Base-by-base conservation (phyloP, 1,140 invertebrate genomes). In the Bicyclus anynana region DNA sequence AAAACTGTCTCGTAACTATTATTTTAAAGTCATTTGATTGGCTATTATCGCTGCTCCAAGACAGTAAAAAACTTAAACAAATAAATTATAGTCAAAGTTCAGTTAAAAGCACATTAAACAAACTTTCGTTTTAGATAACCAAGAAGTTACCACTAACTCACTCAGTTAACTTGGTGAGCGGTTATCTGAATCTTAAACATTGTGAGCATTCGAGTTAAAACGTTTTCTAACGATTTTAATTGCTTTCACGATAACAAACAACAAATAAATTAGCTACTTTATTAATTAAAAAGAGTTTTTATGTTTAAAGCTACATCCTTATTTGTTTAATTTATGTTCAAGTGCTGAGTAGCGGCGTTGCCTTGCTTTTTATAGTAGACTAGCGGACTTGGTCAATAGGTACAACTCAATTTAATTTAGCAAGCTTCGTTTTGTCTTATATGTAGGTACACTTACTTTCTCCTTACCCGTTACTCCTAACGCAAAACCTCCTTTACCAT, bases 51-150 rank as follows among this genome's bases (percentile, higher is more conserved):
- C n/a, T n/a, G n/a, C n/a, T n/a, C n/a, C n/a, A n/a, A n/a, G n/a
- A 23, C 2, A 23, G 7, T 23, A 23, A 23, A 23, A 7, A 2
- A 23, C 7, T 23, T 23, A 23, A 23, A 33, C 29, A 14, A 40
- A 40, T 17, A 40, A 40, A 40, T 40, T 1, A 40, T 14, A 40
- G 37, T 40, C 13, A 17, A 40, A 40, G 37, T 40, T 40, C 37
- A 40, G 13, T 40, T 14, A 10, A 40, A 40, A 40, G 17, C 13
- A 14, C 37, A 40, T 40, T 40, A 40, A 40, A 40, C 17, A 16
- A 40, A 40, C 37, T 40, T 40, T 40, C 37, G 13, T 16, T 40
- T 40, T 5, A 40, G 37, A 40, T 40, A 40, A 40, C 37, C 17
- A 12, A 7, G 2, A 1, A 33, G 9, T 1, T 1, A 12, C 7